Percentiles rank a stretch among this genome's conserved stretches.
These are phyloP conservation scores for Cyclargus thomasi DNA, from an alignment of 1,140 invertebrate species.

Conservation along the genomic window DNA sequence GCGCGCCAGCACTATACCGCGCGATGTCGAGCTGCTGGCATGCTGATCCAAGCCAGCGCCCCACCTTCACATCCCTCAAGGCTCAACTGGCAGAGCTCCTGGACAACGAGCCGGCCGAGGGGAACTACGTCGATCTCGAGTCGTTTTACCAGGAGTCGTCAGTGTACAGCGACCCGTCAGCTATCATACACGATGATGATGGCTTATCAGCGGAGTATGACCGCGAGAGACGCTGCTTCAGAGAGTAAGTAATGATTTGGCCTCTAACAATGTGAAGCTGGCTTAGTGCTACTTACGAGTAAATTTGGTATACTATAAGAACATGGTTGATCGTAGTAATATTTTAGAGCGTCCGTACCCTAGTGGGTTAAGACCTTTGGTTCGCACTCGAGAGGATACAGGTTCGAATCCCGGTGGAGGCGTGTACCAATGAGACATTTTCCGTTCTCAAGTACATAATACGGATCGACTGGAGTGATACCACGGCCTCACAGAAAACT, in stretches of 20 bases:
- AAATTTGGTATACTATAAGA: no score
- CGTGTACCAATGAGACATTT: no score
- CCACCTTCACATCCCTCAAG: constrained; percentile 82
- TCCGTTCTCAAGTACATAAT: no score
- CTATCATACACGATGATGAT: constrained; percentile 69
- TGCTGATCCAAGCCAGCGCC: constrained; percentile 83
- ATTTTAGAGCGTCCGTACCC: no score
- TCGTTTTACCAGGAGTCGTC: constrained; percentile 84
- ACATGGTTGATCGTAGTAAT: no score
- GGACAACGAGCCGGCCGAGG: constrained; percentile 81
- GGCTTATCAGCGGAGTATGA: constrained; percentile 68
- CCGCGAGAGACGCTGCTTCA: constrained; percentile 57
- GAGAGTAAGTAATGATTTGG: constrained; percentile 50
- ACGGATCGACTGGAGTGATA: no score
- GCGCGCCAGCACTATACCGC: constrained; percentile 83
- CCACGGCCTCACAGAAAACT: no score
- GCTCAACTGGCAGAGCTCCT: constrained; percentile 81
- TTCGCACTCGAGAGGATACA: no score
- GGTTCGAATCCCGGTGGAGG: no score
- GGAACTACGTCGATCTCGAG: constrained; percentile 86
- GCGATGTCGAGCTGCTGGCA: constrained; percentile 86
- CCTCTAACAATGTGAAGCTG: no score
- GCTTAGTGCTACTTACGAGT: no score
- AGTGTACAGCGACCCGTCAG: constrained; percentile 74
- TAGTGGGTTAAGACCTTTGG: no score